These are phyloP conservation scores for Hypselothyrea guttata DNA, from an alignment of 2,888 invertebrate genomes.

Conservation along the genomic window DNA sequence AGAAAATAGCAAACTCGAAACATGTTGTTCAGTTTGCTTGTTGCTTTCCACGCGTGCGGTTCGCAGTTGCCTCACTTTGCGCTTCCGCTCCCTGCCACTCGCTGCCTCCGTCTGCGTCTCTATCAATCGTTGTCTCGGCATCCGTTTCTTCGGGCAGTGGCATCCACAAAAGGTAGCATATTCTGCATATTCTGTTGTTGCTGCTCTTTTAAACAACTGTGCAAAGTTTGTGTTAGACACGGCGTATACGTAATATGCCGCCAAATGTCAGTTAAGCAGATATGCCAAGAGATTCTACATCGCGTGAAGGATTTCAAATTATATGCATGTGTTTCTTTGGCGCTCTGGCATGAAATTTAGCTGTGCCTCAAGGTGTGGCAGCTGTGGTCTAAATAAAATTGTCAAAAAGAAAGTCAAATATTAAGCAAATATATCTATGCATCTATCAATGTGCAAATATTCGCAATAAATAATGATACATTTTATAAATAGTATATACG, in stretches of 20 bases:
- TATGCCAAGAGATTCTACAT: constrained; percentile 10
- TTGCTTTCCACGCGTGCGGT: constrained; percentile 77
- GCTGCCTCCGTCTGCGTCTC: neutral
- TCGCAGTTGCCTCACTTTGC: constrained; percentile 36
- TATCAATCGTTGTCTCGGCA: no score
- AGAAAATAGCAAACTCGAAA: constrained; percentile 72
- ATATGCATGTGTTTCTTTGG: constrained; percentile 24
- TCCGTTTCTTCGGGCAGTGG: constrained; percentile 10
- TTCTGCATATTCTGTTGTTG: constrained; percentile 15
- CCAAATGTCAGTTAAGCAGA: constrained; percentile 28
- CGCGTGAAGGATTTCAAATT: constrained; percentile 31
- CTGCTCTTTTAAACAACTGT: constrained; percentile 67
- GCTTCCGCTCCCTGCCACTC: constrained; percentile 10
- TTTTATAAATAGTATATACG: constrained; percentile 1
- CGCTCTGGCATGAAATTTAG: constrained; percentile 45
- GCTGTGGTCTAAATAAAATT: constrained; percentile 2
- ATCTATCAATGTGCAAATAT: neutral
- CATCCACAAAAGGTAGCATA: constrained; percentile 65
- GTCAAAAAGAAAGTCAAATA: neutral
- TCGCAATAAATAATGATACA: no score
- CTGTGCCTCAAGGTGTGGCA: constrained; percentile 44
- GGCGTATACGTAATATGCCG: constrained; percentile 63
- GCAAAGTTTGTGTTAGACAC: constrained; percentile 52
- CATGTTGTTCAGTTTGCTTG: constrained; percentile 78
- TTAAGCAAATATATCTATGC: neutral